Base-by-base conservation (phyloP, 1,140 invertebrate species). In the Eriocheir sinensis region DNA sequence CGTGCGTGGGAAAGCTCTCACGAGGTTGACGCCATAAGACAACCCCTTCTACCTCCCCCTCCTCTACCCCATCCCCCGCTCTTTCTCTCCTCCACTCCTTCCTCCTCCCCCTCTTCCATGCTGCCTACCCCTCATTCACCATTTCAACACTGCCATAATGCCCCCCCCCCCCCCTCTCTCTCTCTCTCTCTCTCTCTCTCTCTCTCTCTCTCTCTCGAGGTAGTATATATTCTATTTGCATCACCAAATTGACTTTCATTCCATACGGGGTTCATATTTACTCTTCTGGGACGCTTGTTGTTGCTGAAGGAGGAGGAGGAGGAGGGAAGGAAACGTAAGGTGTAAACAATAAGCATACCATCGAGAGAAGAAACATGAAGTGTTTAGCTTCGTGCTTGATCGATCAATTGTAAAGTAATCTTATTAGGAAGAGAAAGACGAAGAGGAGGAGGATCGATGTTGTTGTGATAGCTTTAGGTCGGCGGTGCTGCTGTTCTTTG, bases 71-170 rank as follows among this genome's bases (percentile, higher is more conserved):
- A 8, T 15, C 44, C 4, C 44, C 44, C 44, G 15, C 86, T 17
- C 89, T 91, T 48, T 60, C 89, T 72, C 53, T 81, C 72, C 38
- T 36, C 0, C 91, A 21, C 91, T 38, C 91, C 27, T 60, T 40
- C 91, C 1, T 60, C 36, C 91, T 38, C 53, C 9, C 53, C 1
- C 53, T 9, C 36, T 3, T 9, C 8, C 44, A 12, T 2, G 17
- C 88, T 38, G 32, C 79, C 60, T 72, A 53, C 34, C 90, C 27
- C 90, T 80, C 60, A 6, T 60, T 92, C 72, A 36, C 36, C 6
- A 32, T 40, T 60, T 4, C 89, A 3, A 36, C 48, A 27, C 6
- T 41, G n/a, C 41, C 2, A 36, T 9, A 27, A 2, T 21, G 2
- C 34, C 3, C 32, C 44, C 32, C 30, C 15, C 44, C 32, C 32